A percentile compares a stretch with the other conserved stretches of the same genome.
phyloP scores from a whole-genome alignment of 2,888 invertebrate genomes.

The Exephanes ischioxanthus region DNA sequence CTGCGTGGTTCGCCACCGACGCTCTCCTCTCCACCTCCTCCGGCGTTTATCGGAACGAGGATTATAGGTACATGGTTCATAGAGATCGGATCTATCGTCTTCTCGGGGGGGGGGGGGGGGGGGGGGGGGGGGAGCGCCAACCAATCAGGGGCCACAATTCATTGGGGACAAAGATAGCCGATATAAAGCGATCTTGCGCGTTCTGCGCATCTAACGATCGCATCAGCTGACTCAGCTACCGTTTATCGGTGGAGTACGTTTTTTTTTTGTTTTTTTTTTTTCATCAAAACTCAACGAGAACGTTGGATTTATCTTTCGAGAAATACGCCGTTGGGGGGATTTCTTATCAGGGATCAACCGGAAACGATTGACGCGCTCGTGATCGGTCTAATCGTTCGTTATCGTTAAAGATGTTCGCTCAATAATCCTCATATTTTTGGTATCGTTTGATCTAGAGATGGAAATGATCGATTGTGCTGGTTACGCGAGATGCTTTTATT shows the following conservation, averaged over 20 bases:
- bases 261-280: background rate
- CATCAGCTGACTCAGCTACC: slow-evolving; percentile 21
- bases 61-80: slow-evolving; percentile 79
- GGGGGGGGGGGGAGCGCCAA: slow-evolving; percentile 71
- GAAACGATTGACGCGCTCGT: slow-evolving; percentile 46
- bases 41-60: slow-evolving; percentile 77
- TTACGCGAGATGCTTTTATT: background rate
- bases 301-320: background rate
- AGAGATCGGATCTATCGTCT: slow-evolving; percentile 70
- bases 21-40: background rate
- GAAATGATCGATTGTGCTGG: background rate
- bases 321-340: slow-evolving; percentile 14
- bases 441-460: background rate
- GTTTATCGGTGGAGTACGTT: background rate
- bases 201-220: slow-evolving; percentile 42
- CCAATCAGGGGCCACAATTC: slow-evolving; percentile 73
- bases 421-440: slow-evolving; percentile 17
- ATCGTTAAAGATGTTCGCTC: background rate
- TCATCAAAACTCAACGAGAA: background rate
- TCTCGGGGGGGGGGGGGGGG: slow-evolving; percentile 67
- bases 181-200: slow-evolving; percentile 17
- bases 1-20: slow-evolving; percentile 76
- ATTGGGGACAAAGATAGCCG: slow-evolving; percentile 70
- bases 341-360: slow-evolving; percentile 39
- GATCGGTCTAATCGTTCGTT: slow-evolving; percentile 25